phyloP scores from a whole-genome alignment of 2,797 vertebrate genomes.

The Cyprinella venusta region DNA sequence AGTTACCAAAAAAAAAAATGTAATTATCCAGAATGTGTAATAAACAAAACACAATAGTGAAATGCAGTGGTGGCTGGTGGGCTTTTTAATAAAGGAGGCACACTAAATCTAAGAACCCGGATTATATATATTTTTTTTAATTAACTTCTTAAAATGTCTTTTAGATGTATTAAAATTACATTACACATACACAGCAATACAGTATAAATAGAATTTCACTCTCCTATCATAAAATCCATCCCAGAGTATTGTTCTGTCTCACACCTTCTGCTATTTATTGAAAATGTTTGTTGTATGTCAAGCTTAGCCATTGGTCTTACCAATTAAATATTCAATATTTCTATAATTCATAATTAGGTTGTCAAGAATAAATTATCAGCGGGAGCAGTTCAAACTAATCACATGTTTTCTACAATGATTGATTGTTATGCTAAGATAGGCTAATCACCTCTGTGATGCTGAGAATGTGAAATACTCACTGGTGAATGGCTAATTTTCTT shows the following conservation, averaged over 20 bases:
- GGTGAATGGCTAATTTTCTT: not conserved
- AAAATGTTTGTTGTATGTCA: not conserved
- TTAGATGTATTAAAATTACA: not conserved
- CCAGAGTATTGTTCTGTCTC: not conserved
- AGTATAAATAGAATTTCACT: not conserved
- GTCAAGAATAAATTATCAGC: not conserved
- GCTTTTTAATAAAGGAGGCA: not conserved
- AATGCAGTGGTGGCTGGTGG: not conserved
- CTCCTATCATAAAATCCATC: not conserved
- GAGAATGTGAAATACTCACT: not conserved
- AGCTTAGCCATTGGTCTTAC: not conserved
- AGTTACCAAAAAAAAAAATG: not conserved
- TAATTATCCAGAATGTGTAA: not conserved
- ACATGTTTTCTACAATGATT: not conserved
- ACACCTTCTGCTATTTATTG: not conserved
- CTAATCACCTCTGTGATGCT: not conserved
- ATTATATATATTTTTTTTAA: too few relatives aligned
- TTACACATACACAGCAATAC: not conserved
- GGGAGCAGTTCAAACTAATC: not conserved
- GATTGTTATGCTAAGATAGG: not conserved
- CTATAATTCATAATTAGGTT: not conserved
- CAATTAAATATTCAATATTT: not conserved
- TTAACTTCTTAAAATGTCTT: not conserved
- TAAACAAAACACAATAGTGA: not conserved
- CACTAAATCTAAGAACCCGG: not conserved